phyloP scores from a whole-genome alignment of 2,888 invertebrate species.

The Isoperla grammatica region DNA sequence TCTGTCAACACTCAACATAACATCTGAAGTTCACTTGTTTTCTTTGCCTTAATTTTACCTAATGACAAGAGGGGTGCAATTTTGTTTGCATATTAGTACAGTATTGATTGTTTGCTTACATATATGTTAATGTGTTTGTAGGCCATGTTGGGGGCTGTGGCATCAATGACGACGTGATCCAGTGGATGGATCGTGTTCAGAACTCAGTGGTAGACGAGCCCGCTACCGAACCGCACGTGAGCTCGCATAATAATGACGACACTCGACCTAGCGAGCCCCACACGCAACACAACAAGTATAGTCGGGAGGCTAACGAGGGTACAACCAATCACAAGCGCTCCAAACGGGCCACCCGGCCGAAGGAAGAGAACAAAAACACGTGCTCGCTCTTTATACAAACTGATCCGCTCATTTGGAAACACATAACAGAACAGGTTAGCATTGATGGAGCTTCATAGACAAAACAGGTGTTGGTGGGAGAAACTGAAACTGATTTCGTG shows the following conservation, averaged over 20 bases:
- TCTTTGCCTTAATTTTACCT: too few relatives aligned
- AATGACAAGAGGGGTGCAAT: too few relatives aligned
- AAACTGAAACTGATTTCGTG: too few relatives aligned
- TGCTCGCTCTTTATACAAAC: constrained; percentile 97
- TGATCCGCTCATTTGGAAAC: constrained; percentile 95
- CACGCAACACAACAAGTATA: constrained; percentile 57
- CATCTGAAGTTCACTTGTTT: too few relatives aligned
- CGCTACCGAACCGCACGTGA: not conserved
- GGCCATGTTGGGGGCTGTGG: constrained; percentile 85
- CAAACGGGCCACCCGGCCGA: constrained; percentile 53
- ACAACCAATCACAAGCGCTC: constrained; percentile 46
- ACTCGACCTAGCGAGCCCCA: not conserved
- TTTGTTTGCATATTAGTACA: too few relatives aligned
- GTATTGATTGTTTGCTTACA: too few relatives aligned
- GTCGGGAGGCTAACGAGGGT: constrained; percentile 63
- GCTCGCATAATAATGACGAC: not conserved
- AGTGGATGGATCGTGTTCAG: constrained; percentile 91
- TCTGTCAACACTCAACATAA: too few relatives aligned
- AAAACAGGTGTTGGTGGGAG: too few relatives aligned
- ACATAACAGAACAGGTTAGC: constrained; percentile 79
- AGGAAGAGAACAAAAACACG: constrained; percentile 70
- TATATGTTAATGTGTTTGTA: constrained; percentile 42
- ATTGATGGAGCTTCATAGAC: too few relatives aligned
- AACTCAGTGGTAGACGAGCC: constrained; percentile 44
- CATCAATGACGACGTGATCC: constrained; percentile 76